Conservation (phyloP, 1,140 invertebrate species). For the Drosophila sp. region DNA sequence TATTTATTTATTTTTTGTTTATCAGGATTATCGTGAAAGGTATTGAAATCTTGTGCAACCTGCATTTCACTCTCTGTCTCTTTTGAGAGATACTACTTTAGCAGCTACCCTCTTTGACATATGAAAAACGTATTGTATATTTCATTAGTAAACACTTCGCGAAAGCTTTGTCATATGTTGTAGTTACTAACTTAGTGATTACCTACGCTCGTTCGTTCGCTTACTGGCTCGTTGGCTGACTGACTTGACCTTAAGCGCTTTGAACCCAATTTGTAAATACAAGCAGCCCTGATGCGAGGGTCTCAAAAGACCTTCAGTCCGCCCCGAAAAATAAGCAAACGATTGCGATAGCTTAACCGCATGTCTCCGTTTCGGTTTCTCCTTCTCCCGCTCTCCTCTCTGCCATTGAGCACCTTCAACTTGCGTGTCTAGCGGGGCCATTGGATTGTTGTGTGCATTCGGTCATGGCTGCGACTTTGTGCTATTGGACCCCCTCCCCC, state of each 20-base stretch:
- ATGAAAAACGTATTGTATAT: slow-evolving; percentile 48
- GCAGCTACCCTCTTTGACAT: neutral
- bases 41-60: too few relatives aligned
- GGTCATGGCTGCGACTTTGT: slow-evolving; percentile 65
- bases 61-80: neutral
- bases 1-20: too few relatives aligned
- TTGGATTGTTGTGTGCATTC: slow-evolving; percentile 59
- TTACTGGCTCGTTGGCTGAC: slow-evolving; percentile 30
- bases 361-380: neutral
- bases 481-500: slow-evolving; percentile 41
- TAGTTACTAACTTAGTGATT: slow-evolving; percentile 78
- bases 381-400: neutral
- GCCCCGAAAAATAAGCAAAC: slow-evolving; percentile 58
- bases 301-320: slow-evolving; percentile 61
- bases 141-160: slow-evolving; percentile 75
- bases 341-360: slow-evolving; percentile 66
- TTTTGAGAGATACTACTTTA: neutral
- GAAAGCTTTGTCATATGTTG: slow-evolving; percentile 51
- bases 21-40: too few relatives aligned
- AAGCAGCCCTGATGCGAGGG: slow-evolving; percentile 37
- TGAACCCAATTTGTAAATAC: slow-evolving; percentile 75
- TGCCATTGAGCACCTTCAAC: slow-evolving; percentile 62
- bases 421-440: slow-evolving; percentile 66
- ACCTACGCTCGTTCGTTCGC: slow-evolving; percentile 35
- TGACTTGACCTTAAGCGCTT: slow-evolving; percentile 73